phyloP scores from a whole-genome alignment of 2,113 vertebrate species.

The Ondatra zibethicus region DNA sequence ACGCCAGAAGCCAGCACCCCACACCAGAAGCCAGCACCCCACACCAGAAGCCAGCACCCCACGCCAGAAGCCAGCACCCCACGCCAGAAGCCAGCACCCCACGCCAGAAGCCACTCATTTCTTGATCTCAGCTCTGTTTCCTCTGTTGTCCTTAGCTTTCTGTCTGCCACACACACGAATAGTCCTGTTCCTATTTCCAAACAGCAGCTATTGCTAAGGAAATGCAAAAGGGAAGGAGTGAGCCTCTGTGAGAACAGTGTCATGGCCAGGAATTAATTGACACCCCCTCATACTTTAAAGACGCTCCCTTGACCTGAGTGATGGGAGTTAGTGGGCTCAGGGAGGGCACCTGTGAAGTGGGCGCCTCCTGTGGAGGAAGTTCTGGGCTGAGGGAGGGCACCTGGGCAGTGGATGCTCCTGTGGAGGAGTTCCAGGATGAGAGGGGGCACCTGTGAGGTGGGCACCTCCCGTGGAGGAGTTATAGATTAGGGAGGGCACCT shows the following conservation, averaged over 20 bases:
- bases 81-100: no score
- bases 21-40: no score
- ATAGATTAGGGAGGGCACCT: background rate
- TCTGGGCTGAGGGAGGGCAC: rapidly evolving
- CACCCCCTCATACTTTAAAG: background rate
- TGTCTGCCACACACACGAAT: background rate
- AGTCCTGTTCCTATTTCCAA: background rate
- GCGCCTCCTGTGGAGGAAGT: background rate
- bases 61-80: no score
- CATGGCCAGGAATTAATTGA: background rate
- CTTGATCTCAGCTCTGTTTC: background rate
- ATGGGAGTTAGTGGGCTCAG: background rate
- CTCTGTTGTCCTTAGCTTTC: background rate
- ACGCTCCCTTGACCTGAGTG: background rate
- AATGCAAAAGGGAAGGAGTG: background rate
- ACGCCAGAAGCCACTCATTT: background rate
- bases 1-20: no score
- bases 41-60: no score
- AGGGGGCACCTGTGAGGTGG: background rate
- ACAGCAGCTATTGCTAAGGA: background rate
- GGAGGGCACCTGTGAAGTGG: background rate
- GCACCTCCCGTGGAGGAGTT: background rate
- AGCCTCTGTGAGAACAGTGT: background rate
- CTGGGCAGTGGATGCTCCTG: background rate
- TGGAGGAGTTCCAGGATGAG: background rate